Conservation (phyloP, 2,113 vertebrate species). For the Felis chaus region DNA sequence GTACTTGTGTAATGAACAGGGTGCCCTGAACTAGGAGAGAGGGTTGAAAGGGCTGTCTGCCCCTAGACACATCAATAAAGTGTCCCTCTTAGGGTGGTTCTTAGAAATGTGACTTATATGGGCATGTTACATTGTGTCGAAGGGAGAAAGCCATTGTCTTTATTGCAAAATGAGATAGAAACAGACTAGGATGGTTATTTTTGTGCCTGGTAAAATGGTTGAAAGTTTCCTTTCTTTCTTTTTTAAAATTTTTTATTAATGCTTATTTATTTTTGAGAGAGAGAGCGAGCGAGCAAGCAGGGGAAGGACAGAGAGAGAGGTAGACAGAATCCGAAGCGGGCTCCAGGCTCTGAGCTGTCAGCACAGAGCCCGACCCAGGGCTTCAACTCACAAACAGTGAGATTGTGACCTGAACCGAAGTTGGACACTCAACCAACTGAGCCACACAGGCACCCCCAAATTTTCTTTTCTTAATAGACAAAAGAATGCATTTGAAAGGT, state of each 20-base stretch:
- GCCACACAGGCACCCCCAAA: not conserved
- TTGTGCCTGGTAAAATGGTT: not conserved
- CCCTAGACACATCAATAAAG: not conserved
- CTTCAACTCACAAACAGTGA: too few species aligned
- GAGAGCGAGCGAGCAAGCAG: too few species aligned
- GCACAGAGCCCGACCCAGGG: too few species aligned
- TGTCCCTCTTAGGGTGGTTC: accelerated
- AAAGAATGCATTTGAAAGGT: not conserved
- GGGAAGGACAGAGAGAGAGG: too few species aligned
- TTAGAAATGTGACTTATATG: slow-evolving; percentile 34
- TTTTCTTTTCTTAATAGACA: not conserved
- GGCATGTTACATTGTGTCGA: accelerated
- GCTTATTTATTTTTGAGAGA: too few species aligned
- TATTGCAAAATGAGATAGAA: not conserved
- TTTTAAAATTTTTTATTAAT: too few species aligned
- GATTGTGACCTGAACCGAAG: too few species aligned
- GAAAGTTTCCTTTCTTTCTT: not conserved
- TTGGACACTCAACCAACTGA: too few species aligned
- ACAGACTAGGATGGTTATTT: not conserved
- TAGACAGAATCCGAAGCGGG: too few species aligned
- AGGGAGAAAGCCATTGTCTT: not conserved
- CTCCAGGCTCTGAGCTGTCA: too few species aligned
- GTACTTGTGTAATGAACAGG: slow-evolving; percentile 50
- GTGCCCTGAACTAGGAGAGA: not conserved
- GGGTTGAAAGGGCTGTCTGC: not conserved